These are phyloP conservation scores for Pristionchus exspectatus DNA, from an alignment of 2,888 invertebrate genomes.

Conservation along the genomic window DNA sequence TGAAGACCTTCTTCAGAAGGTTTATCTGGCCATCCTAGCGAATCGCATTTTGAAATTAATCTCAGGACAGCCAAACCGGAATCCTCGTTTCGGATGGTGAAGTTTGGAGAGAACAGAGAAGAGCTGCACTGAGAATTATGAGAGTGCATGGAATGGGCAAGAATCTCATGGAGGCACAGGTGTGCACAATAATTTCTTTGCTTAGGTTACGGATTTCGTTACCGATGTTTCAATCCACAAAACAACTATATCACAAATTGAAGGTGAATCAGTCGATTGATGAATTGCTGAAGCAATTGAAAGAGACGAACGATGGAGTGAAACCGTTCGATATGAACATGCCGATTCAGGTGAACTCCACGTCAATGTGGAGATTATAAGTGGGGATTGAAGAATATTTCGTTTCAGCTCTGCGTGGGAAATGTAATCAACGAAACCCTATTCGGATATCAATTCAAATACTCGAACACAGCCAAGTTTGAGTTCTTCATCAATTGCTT, in stretches of 20 bases:
- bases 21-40: background rate
- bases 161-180: slow-evolving; percentile 66
- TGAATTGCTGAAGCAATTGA: background rate
- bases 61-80: slow-evolving; percentile 14
- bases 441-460: slow-evolving; percentile 63
- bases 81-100: slow-evolving; percentile 60
- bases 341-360: background rate
- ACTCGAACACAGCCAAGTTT: slow-evolving; percentile 60
- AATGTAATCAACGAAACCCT: slow-evolving; percentile 69
- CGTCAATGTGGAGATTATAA: too few species aligned
- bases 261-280: slow-evolving; percentile 14
- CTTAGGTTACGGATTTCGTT: too few species aligned
- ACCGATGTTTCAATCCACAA: background rate
- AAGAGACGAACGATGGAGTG: slow-evolving; percentile 7
- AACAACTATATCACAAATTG: background rate
- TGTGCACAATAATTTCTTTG: background rate
- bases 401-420: slow-evolving; percentile 62
- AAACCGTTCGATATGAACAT: slow-evolving; percentile 36
- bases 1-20: slow-evolving; percentile 56
- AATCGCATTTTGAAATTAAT: too few species aligned
- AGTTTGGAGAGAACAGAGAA: slow-evolving; percentile 64
- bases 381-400: background rate
- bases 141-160: slow-evolving; percentile 66
- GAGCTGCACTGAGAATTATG: slow-evolving; percentile 64
- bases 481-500: slow-evolving; percentile 59